Base-by-base conservation (phyloP, 92 coral and sea anemone genomes). In the Muricea muricata region DNA sequence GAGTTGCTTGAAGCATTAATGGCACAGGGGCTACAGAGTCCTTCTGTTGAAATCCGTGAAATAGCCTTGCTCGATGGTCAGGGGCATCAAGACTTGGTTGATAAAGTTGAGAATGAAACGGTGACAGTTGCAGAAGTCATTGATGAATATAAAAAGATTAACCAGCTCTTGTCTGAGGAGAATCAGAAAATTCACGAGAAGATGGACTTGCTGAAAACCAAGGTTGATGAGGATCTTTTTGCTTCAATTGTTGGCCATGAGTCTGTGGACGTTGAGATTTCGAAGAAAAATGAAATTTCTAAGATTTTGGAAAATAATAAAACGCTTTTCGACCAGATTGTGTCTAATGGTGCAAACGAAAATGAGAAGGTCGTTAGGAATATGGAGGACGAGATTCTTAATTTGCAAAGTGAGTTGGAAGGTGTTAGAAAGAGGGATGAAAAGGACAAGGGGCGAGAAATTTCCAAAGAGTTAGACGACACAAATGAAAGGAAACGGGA, bases 1-100 rank as follows among this genome's bases (percentile, higher is more conserved):
- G 79, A 73, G 32, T 73, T 73, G 25, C 56, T 73, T 47, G 79
- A 42, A 73, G 79, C 79, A 42, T 20, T 73, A 60, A 73, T 52
- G 56, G 79, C 60, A 1, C 60, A 73, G 21, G 79, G 56, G 2
- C 35, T 73, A 29, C 32, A 39, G 30, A 73, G 79, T 30, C 79
- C 79, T 3, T 73, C 48, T 3, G 30, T 30, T 29, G 57, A 42
- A 73, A 73, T 41, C 12, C 9, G 56, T 41, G 79, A 41, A 41
- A 73, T 20, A 2, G 32, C 17, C 29, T 6, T 52, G 26, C 9
- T 30, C 9, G 60, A 12, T n/a, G 11, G 46, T 4, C 48, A 33
- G 0, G 75, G 35, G 9, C 35, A 33, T 23, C 56, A 41, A n/a
- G 79, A 73, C 1, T 47, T 73, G 24, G 58, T 52, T 26, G 48